These are phyloP conservation scores for Gandaritis pyraliata DNA, from an alignment of 2,888 invertebrate genomes.

Conservation along the genomic window DNA sequence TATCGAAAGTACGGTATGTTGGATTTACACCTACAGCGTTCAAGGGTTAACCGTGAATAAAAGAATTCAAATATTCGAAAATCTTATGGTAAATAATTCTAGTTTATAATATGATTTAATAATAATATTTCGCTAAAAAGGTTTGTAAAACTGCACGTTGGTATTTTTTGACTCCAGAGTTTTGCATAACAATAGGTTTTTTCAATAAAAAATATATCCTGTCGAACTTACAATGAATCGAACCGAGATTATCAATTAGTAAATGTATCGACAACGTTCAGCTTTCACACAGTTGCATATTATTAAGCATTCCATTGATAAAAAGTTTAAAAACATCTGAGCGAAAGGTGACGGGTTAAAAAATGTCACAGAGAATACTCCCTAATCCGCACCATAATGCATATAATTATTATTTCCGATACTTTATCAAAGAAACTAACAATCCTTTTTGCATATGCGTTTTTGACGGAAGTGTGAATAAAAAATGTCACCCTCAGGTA, in stretches of 20 bases:
- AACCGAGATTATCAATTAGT: slow-evolving; percentile 65
- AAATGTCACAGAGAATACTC: slow-evolving; percentile 75
- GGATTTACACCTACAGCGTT: slow-evolving; percentile 74
- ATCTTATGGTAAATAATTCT: neutral
- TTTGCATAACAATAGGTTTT: slow-evolving; percentile 48
- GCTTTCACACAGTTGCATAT: slow-evolving; percentile 74
- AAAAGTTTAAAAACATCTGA: slow-evolving; percentile 71
- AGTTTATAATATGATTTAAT: slow-evolving; percentile 25
- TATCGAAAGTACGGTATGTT: slow-evolving; percentile 68
- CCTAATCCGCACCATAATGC: slow-evolving; percentile 82
- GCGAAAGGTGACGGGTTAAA: slow-evolving; percentile 79
- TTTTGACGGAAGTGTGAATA: slow-evolving; percentile 82
- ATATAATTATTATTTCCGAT: slow-evolving; percentile 85
- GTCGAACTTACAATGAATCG: slow-evolving; percentile 50
- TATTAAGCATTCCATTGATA: slow-evolving; percentile 67
- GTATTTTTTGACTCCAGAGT: slow-evolving; percentile 9
- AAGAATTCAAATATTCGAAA: slow-evolving; percentile 25
- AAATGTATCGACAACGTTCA: slow-evolving; percentile 59
- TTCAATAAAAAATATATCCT: slow-evolving; percentile 50
- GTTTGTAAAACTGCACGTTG: no score
- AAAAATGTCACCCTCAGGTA: slow-evolving; percentile 82
- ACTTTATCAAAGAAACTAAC: slow-evolving; percentile 80
- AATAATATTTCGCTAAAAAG: slow-evolving; percentile 1
- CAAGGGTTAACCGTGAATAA: slow-evolving; percentile 71
- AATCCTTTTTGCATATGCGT: slow-evolving; percentile 81